Percentiles rank a stretch among this genome's conserved stretches.
Evolutionary conservation across 2,113 vertebrate genomes (phyloP).

Genomic region (Strigops habroptila): DNA sequence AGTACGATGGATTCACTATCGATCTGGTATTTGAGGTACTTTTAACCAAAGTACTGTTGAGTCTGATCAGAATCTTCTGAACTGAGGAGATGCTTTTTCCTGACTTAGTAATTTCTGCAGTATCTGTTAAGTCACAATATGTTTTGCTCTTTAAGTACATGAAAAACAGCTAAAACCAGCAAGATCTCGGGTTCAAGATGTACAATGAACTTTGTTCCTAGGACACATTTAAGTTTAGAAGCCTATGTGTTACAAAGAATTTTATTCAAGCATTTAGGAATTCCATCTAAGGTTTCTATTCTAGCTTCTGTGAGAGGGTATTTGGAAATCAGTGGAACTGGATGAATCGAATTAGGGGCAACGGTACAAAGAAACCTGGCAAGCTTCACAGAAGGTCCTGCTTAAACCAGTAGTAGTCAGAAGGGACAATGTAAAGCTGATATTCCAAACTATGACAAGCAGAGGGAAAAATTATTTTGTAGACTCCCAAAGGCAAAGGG

Average conservation of each 20-base stretch:
- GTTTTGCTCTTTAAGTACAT: background rate
- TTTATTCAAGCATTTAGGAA: background rate
- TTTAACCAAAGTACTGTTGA: background rate
- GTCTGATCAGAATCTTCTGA: background rate
- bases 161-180: background rate
- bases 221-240: background rate
- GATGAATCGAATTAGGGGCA: background rate
- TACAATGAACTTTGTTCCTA: background rate
- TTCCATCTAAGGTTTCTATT: background rate
- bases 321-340: background rate
- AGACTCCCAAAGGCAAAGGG: background rate
- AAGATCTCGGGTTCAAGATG: background rate
- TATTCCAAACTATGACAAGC: background rate
- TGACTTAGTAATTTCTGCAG: background rate
- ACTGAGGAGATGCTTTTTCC: background rate
- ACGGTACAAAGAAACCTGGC: background rate
- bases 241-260: background rate
- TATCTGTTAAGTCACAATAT: background rate
- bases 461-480: background rate
- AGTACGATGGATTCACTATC: background rate
- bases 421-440: background rate
- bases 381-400: background rate
- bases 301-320: background rate
- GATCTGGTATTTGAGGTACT: background rate
- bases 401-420: background rate